Percentiles rank a stretch among this genome's conserved stretches.
phyloP scores from a whole-genome alignment of 2,113 vertebrate genomes.

The Solenodon paradoxus region DNA sequence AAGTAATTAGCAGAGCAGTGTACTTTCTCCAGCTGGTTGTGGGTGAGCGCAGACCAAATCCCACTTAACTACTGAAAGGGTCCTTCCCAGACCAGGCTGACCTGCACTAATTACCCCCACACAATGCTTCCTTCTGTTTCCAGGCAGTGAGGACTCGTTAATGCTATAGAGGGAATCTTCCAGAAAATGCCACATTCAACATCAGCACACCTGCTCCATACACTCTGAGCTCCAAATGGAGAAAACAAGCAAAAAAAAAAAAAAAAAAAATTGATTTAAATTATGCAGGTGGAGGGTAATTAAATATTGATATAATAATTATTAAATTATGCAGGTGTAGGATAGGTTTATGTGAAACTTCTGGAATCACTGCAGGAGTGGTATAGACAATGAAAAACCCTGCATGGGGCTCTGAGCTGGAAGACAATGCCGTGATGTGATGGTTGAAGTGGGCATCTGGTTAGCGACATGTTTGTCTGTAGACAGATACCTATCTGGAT shows the following conservation, averaged over 20 bases:
- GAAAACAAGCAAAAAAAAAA: conserved; percentile 71
- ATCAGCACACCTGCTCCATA: conserved; percentile 72
- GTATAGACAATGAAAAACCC: conserved; percentile 76
- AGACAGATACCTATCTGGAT: neutral
- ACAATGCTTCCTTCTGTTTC: conserved; percentile 17
- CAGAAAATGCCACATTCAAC: conserved; percentile 66
- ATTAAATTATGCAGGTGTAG: conserved; percentile 81
- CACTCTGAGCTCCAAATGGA: conserved; percentile 74
- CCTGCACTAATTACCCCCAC: neutral
- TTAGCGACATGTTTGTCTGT: neutral
- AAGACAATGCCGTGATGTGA: conserved; percentile 65
- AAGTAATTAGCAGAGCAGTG: neutral
- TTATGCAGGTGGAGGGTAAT: conserved; percentile 80
- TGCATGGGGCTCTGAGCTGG: conserved; percentile 64
- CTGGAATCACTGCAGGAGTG: conserved; percentile 72
- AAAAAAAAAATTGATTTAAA: conserved; percentile 80
- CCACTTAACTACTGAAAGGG: neutral
- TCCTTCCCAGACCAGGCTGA: conserved; percentile 33
- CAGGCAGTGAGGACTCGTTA: conserved; percentile 41
- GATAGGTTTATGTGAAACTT: conserved; percentile 77
- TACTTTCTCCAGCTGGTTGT: neutral
- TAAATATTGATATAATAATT: conserved; percentile 82
- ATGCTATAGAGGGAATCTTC: conserved; percentile 67
- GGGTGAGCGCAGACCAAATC: neutral
- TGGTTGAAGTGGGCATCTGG: conserved; percentile 67